Evolutionary conservation across 2,113 vertebrate genomes (phyloP).

Genomic region (Fregetta grallaria): DNA sequence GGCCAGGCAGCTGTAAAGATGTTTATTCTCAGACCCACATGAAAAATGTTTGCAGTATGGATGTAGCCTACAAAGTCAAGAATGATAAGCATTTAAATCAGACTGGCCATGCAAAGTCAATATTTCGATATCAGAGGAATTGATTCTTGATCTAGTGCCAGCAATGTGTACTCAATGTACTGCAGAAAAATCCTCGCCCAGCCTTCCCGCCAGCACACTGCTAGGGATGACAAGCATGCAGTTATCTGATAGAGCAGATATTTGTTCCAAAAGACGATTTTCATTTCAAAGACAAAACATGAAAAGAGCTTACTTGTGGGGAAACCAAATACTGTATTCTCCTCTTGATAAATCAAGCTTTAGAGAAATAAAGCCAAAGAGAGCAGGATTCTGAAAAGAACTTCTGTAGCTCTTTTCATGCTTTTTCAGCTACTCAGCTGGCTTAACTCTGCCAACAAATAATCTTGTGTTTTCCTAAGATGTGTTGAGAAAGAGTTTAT

Average conservation of each 20-base stretch:
- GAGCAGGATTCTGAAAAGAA: constrained; percentile 56
- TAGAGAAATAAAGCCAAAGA: constrained; percentile 58
- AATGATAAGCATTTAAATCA: constrained; percentile 69
- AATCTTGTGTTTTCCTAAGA: constrained; percentile 45
- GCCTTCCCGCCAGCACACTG: constrained; percentile 57
- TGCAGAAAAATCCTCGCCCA: constrained; percentile 51
- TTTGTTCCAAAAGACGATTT: constrained; percentile 68
- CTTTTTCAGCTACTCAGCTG: constrained; percentile 47
- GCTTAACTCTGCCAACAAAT: constrained; percentile 41
- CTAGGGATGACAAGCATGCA: constrained; percentile 55
- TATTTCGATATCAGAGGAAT: constrained; percentile 70
- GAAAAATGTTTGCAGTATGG: constrained; percentile 42
- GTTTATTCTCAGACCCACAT: constrained; percentile 23
- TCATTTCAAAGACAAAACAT: constrained; percentile 76
- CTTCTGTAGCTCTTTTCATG: constrained; percentile 48
- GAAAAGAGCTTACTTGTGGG: constrained; percentile 65
- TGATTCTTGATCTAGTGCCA: constrained; percentile 66
- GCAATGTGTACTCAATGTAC: constrained; percentile 49
- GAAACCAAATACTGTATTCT: constrained; percentile 66
- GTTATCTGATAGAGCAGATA: constrained; percentile 62
- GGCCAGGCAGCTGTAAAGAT: constrained; percentile 20
- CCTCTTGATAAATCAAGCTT: constrained; percentile 61
- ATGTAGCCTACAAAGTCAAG: constrained; percentile 57
- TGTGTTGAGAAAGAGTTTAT: constrained; percentile 33
- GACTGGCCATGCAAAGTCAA: constrained; percentile 58